Evolutionary conservation across 1,140 invertebrate genomes (phyloP).

Genomic region (Calliopsis andreniformis): DNA sequence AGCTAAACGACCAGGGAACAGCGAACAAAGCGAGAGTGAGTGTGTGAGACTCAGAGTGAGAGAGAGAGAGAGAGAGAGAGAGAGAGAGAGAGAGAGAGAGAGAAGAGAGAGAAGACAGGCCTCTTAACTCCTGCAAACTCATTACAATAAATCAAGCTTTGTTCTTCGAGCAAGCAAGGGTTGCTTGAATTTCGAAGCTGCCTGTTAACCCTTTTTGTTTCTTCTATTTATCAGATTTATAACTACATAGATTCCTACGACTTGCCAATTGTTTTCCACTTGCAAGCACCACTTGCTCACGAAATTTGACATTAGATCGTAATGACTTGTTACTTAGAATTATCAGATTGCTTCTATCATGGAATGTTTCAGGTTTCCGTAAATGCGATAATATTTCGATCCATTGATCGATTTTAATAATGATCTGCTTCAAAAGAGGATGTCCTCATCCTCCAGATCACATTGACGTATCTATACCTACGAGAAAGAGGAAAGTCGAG

Average conservation of each 20-base stretch:
- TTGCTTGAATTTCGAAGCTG: conserved; percentile 77
- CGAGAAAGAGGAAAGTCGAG: conserved; percentile 27
- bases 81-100: conserved; percentile 21
- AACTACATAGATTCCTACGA: background rate
- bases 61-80: conserved; percentile 55
- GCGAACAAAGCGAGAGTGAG: too few species aligned
- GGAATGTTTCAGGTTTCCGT: too few species aligned
- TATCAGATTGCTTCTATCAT: too few species aligned
- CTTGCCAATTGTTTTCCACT: too few species aligned
- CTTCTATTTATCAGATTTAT: conserved; percentile 34
- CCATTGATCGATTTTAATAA: background rate
- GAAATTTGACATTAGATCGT: too few species aligned
- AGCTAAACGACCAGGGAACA: conserved; percentile 61
- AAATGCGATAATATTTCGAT: conserved; percentile 3
- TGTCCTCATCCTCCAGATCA: background rate
- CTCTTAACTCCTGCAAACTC: conserved; percentile 82
- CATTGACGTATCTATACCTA: too few species aligned
- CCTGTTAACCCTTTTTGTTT: conserved; percentile 71
- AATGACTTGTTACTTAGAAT: too few species aligned
- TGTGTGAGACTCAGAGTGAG: too few species aligned
- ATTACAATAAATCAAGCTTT: conserved; percentile 83
- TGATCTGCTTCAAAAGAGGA: too few species aligned
- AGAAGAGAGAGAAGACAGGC: conserved; percentile 66
- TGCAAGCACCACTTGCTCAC: too few species aligned
- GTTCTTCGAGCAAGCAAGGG: conserved; percentile 78